Evolutionary conservation across 2,797 vertebrate species (phyloP).

Genomic region (Urosaurus nigricauda): DNA sequence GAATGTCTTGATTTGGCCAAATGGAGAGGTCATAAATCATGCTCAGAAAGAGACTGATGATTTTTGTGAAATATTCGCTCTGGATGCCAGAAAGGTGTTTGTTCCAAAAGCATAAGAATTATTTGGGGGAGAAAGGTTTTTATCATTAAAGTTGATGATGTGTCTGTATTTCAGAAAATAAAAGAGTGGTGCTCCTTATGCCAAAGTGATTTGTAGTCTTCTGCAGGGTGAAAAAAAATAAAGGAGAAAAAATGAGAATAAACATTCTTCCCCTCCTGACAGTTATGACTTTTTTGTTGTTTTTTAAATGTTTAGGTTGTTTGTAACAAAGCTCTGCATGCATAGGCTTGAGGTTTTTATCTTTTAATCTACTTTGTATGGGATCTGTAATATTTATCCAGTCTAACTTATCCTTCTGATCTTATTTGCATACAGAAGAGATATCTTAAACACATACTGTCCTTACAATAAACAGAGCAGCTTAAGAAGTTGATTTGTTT

Average conservation of each 20-base stretch:
- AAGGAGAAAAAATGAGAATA: not conserved
- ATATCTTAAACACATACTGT: conserved; percentile 61
- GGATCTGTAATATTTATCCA: conserved; percentile 60
- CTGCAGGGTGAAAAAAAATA: conserved; percentile 69
- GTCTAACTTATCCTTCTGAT: conserved; percentile 32
- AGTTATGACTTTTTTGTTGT: conserved; percentile 75
- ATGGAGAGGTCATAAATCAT: conserved; percentile 81
- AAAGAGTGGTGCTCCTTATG: conserved; percentile 56
- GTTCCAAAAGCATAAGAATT: conserved; percentile 82
- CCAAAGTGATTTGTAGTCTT: conserved; percentile 76
- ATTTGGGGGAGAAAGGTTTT: conserved; percentile 77
- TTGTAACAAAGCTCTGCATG: conserved; percentile 72
- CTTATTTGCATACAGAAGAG: conserved; percentile 60
- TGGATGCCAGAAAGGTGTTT: conserved; percentile 81
- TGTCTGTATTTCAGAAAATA: conserved; percentile 75
- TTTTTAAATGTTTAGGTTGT: conserved; percentile 71
- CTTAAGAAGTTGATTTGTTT: conserved; percentile 64
- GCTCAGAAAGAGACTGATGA: conserved; percentile 81
- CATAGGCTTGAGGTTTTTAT: conserved; percentile 78
- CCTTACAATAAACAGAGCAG: conserved; percentile 63
- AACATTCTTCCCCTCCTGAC: conserved; percentile 69
- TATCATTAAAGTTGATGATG: conserved; percentile 83
- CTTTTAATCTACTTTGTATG: conserved; percentile 68
- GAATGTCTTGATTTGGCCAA: conserved; percentile 70
- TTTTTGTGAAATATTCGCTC: conserved; percentile 80